Conservation (phyloP, 1,140 invertebrate genomes). For the Meloidogyne exigua region DNA sequence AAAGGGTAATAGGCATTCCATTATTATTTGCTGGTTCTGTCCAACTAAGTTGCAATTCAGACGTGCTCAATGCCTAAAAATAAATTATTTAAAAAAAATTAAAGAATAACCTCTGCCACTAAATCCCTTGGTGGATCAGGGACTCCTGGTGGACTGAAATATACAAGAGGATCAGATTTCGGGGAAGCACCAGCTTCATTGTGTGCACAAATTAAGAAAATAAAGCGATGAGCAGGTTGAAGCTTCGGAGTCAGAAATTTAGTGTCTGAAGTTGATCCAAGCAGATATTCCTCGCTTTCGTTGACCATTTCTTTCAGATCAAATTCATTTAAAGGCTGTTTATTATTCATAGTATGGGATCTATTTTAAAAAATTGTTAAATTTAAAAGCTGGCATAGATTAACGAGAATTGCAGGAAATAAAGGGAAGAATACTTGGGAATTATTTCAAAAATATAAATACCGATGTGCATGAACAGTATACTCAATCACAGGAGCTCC, state of each 20-base stretch:
- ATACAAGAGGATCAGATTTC: slow-evolving; percentile 44
- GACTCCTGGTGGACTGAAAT: slow-evolving; percentile 43
- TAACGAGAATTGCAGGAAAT: too few species aligned
- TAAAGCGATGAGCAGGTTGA: slow-evolving; percentile 46
- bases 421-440: too few species aligned
- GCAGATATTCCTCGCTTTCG: slow-evolving; percentile 17
- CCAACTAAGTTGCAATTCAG: slow-evolving; percentile 45
- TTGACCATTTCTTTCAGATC: neutral
- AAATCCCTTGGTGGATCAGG: slow-evolving; percentile 43
- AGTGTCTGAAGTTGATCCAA: slow-evolving; percentile 22
- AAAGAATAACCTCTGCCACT: slow-evolving; percentile 35
- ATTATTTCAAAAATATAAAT: neutral
- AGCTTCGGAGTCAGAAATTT: slow-evolving; percentile 31
- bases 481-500: slow-evolving; percentile 48
- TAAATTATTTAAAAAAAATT: slow-evolving; percentile 18
- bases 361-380: too few species aligned
- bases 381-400: too few species aligned
- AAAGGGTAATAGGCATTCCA: slow-evolving; percentile 29
- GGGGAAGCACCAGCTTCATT: slow-evolving; percentile 56
- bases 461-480: slow-evolving; percentile 35
- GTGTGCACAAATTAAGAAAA: slow-evolving; percentile 44
- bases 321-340: neutral
- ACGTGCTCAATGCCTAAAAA: slow-evolving; percentile 29
- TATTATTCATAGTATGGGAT: neutral
- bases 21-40: slow-evolving; percentile 12